Percentiles rank a stretch among this genome's conserved stretches.
phyloP scores from a whole-genome alignment of 2,797 vertebrate species.

The Channa striata region DNA sequence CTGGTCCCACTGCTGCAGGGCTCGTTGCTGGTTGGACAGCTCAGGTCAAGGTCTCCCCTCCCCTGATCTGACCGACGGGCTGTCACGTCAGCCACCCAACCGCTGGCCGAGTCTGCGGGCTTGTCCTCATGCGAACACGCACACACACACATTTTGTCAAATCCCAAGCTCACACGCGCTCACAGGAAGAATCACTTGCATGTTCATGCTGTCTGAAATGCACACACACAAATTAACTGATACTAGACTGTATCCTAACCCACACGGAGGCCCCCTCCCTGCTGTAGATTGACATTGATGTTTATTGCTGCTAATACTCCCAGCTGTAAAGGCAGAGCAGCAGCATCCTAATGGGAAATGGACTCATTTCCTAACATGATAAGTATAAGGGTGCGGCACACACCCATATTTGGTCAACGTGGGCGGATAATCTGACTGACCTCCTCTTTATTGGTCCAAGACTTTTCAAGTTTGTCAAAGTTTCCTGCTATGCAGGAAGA shows the following conservation, averaged over 20 bases:
- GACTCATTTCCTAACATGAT: slow-evolving; percentile 77
- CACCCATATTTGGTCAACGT: slow-evolving; percentile 71
- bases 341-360: slow-evolving; percentile 78
- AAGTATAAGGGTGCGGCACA: slow-evolving; percentile 66
- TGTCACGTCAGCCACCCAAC: slow-evolving; percentile 72
- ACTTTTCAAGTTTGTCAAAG: slow-evolving; percentile 26
- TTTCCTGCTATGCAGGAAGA: slow-evolving; percentile 20
- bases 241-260: slow-evolving; percentile 31
- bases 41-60: slow-evolving; percentile 79
- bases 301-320: slow-evolving; percentile 81
- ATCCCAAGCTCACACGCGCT: slow-evolving; percentile 37
- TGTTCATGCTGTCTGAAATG: slow-evolving; percentile 22
- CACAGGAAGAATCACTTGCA: slow-evolving; percentile 20
- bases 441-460: slow-evolving; percentile 42
- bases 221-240: slow-evolving; percentile 49
- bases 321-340: slow-evolving; percentile 74
- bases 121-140: slow-evolving; percentile 31
- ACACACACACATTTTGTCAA: slow-evolving; percentile 12
- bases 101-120: slow-evolving; percentile 58
- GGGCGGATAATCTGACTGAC: slow-evolving; percentile 56
- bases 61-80: slow-evolving; percentile 76
- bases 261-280: slow-evolving; percentile 46
- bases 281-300: slow-evolving; percentile 74
- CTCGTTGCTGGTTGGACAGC: slow-evolving; percentile 79
- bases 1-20: slow-evolving; percentile 77